Conservation (phyloP, 2,888 invertebrate genomes). For the Tenthredo notha region DNA sequence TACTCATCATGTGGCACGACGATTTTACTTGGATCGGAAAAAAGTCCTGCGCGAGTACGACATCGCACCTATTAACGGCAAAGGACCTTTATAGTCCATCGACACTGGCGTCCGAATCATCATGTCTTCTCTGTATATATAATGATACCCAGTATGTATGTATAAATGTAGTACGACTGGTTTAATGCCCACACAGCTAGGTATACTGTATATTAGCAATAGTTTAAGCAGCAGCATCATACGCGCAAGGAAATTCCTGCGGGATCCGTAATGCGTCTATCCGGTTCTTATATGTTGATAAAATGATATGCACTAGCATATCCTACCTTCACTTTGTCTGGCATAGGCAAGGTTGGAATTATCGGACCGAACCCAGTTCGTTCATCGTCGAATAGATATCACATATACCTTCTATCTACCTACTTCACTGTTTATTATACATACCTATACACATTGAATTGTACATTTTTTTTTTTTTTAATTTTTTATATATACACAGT, state of each 20-base stretch:
- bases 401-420: neutral
- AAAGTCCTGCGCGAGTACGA: too few relatives aligned
- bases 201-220: too few relatives aligned
- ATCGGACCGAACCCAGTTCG: neutral
- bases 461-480: neutral
- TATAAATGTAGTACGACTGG: neutral
- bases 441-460: neutral
- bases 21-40: too few relatives aligned
- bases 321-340: neutral
- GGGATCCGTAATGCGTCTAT: neutral
- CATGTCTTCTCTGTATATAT: neutral
- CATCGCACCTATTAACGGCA: neutral
- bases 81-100: neutral
- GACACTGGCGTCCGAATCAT: neutral
- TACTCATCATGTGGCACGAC: too few relatives aligned
- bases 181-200: conserved; percentile 6
- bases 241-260: neutral
- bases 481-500: too few relatives aligned
- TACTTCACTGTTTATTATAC: neutral
- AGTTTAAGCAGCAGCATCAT: neutral
- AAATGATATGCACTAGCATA: neutral
- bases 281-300: neutral
- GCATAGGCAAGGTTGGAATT: conserved; percentile 9
- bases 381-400: neutral
- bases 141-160: neutral